A percentile compares a stretch with the other conserved stretches of the same genome.
These are phyloP conservation scores for Eudemis profundana DNA, from an alignment of 2,888 invertebrate species.

Conservation along the genomic window DNA sequence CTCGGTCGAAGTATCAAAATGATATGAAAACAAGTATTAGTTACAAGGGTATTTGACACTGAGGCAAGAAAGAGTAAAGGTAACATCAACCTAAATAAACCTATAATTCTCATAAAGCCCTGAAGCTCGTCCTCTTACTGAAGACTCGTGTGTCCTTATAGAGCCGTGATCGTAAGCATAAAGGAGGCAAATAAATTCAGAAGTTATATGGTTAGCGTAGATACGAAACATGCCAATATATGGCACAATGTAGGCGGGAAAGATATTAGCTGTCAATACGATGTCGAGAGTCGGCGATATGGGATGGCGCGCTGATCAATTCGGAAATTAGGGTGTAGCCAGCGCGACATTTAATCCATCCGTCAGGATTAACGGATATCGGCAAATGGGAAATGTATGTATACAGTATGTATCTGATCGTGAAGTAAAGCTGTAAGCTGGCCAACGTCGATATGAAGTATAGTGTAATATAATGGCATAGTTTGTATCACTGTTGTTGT, in stretches of 20 bases:
- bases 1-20: too few species aligned
- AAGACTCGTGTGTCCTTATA: too few species aligned
- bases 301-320: slow-evolving; percentile 24
- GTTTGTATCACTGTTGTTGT: too few species aligned
- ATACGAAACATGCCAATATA: slow-evolving; percentile 26
- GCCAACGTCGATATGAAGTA: too few species aligned
- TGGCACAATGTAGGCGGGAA: slow-evolving; percentile 24
- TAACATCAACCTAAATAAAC: too few species aligned
- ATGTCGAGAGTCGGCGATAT: slow-evolving; percentile 20
- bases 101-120: not conserved
- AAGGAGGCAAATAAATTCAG: not conserved
- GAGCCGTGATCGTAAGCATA: too few species aligned
- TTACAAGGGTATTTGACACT: too few species aligned
- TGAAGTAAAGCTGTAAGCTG: too few species aligned
- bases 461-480: too few species aligned
- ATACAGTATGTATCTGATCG: not conserved
- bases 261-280: slow-evolving; percentile 38
- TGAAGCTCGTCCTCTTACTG: not conserved
- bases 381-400: not conserved
- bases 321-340: slow-evolving; percentile 36
- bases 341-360: slow-evolving; percentile 27
- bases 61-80: too few species aligned
- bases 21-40: too few species aligned
- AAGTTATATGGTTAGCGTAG: slow-evolving; percentile 9
- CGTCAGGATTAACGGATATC: slow-evolving; percentile 26